These are phyloP conservation scores for Tipula vernalis DNA, from an alignment of 2,888 invertebrate genomes.

Conservation along the genomic window DNA sequence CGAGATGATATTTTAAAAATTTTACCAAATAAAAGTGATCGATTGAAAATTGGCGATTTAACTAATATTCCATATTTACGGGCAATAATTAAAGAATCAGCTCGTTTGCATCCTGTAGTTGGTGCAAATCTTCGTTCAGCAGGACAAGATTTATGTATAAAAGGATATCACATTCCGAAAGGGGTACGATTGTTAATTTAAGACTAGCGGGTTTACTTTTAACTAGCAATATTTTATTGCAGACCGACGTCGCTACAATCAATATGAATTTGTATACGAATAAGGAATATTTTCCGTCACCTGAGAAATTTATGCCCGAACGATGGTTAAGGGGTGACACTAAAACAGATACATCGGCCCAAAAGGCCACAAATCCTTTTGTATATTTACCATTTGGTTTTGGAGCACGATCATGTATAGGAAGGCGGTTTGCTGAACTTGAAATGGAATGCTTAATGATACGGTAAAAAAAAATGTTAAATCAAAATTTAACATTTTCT, in stretches of 20 bases:
- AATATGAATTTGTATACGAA: slow-evolving; percentile 25
- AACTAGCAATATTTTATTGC: slow-evolving; percentile 21
- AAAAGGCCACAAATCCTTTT: slow-evolving; percentile 1
- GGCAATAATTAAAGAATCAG: slow-evolving; percentile 59
- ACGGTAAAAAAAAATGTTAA: slow-evolving; percentile 19
- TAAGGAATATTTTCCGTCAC: slow-evolving; percentile 48
- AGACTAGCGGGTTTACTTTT: not conserved
- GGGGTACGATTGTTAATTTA: slow-evolving; percentile 20
- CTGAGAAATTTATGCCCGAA: slow-evolving; percentile 55
- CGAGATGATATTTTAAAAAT: slow-evolving; percentile 41
- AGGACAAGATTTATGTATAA: slow-evolving; percentile 42
- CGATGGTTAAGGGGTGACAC: slow-evolving; percentile 45
- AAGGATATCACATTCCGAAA: slow-evolving; percentile 50
- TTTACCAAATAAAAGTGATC: slow-evolving; percentile 32
- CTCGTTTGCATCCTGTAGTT: slow-evolving; percentile 48
- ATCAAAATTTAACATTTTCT: not conserved
- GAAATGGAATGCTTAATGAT: slow-evolving; percentile 46
- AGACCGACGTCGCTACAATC: slow-evolving; percentile 52
- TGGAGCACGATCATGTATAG: slow-evolving; percentile 47
- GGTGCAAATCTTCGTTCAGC: slow-evolving; percentile 43
- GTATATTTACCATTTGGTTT: slow-evolving; percentile 8
- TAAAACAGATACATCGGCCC: slow-evolving; percentile 20
- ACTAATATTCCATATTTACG: slow-evolving; percentile 45
- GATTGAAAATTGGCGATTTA: slow-evolving; percentile 35
- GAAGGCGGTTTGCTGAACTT: slow-evolving; percentile 57